Conservation (phyloP, 2,888 invertebrate genomes). For the Brachyptera risi region DNA sequence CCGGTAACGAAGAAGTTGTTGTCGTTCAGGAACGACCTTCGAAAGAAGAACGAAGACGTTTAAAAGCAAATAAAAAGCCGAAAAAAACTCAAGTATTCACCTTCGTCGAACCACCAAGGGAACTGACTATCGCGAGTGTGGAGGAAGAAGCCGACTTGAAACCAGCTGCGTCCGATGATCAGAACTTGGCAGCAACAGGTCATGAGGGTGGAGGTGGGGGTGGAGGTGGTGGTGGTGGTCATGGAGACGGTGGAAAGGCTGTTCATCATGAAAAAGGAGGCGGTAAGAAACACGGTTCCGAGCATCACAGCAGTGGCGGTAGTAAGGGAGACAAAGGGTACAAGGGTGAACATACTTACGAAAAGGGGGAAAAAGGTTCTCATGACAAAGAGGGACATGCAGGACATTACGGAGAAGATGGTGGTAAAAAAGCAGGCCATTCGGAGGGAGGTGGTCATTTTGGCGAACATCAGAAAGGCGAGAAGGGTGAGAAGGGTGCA, state of each 20-base stretch:
- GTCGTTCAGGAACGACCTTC: too few species aligned
- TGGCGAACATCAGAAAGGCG: slow-evolving; percentile 61
- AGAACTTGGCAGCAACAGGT: not conserved
- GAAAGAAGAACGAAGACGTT: too few species aligned
- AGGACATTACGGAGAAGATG: slow-evolving; percentile 59
- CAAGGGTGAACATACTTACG: slow-evolving; percentile 58
- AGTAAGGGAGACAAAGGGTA: slow-evolving; percentile 64
- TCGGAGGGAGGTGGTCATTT: slow-evolving; percentile 62
- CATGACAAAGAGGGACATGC: slow-evolving; percentile 63
- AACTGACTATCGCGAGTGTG: too few species aligned
- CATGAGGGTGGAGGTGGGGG: not conserved
- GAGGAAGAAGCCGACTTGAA: not conserved
- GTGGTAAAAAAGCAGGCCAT: slow-evolving; percentile 57
- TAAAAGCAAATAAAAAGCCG: not conserved
- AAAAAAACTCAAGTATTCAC: not conserved
- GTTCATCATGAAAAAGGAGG: slow-evolving; percentile 47
- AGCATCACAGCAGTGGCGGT: slow-evolving; percentile 53
- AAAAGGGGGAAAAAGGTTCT: slow-evolving; percentile 61
- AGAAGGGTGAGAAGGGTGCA: slow-evolving; percentile 60
- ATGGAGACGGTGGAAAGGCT: slow-evolving; percentile 4
- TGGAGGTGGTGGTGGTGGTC: not conserved
- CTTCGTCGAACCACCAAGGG: not conserved
- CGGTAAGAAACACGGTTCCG: slow-evolving; percentile 52
- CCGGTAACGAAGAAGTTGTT: too few species aligned
- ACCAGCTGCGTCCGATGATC: slow-evolving; percentile 4